Percentiles rank a stretch among this genome's conserved stretches.
Conservation (phyloP, 2,113 vertebrate species). For the Accipiter virgatus region DNA sequence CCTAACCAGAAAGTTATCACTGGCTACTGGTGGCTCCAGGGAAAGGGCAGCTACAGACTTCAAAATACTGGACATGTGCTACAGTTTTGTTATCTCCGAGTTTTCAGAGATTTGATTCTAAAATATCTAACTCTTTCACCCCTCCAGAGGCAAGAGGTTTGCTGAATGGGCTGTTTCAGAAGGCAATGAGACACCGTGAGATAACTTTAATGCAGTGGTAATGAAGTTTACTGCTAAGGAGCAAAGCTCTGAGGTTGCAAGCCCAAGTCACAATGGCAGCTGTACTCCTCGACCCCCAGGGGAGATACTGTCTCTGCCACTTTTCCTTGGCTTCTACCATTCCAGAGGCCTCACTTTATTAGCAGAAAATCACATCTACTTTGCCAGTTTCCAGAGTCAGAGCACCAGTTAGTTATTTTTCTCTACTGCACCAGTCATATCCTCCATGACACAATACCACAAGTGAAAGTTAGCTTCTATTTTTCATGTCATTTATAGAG, state of each 20-base stretch:
- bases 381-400: not conserved
- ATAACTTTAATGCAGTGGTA: not conserved
- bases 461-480: not conserved
- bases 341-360: not conserved
- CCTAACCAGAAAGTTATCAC: not conserved
- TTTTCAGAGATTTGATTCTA: not conserved
- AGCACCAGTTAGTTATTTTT: not conserved
- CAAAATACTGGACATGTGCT: not conserved
- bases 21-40: not conserved
- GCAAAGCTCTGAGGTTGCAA: not conserved
- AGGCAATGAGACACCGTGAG: not conserved
- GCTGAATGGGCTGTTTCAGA: not conserved
- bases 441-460: not conserved
- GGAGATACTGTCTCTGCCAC: not conserved
- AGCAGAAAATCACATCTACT: not conserved
- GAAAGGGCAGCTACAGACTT: not conserved
- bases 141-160: not conserved
- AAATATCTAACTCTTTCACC: not conserved
- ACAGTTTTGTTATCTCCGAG: fast-evolving
- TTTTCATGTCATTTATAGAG: not conserved
- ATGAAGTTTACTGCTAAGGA: not conserved
- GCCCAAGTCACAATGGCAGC: not conserved
- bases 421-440: not conserved
- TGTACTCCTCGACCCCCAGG: not conserved
- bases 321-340: not conserved